Evolutionary conservation across 92 coral and sea anemone genomes (phyloP), one percentile per base, ranked within the genome.

Genomic region (Zoanthus gigantus): DNA sequence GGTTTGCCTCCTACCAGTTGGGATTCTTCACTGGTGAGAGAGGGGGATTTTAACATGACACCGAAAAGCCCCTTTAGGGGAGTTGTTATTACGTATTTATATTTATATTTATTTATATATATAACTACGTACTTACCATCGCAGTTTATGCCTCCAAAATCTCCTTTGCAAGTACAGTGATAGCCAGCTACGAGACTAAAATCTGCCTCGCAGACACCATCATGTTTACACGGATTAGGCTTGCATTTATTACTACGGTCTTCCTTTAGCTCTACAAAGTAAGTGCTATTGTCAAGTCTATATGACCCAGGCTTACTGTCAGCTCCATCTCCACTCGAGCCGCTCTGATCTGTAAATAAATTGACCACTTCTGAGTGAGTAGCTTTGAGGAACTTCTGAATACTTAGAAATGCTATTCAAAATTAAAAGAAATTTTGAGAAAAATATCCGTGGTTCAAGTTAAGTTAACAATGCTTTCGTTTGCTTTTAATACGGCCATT

Each of bases 111-210:
- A 23, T 23, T 23, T 23, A 23, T 23, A 23, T 23, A 23, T 23
- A 23, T 23, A 23, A 52, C 23, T 1, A 2, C 31, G 14, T 37
- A 79, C 94, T 78, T 80, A 97, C 99, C 92, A 8, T 83, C 91
- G 65, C 99, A 97, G 76, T 91, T 84, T 17, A 97, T 87, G 42
- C 99, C 99, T 52, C 94, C 96, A 83, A 85, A 97, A 84, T 95
- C 95, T 14, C 93, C 87, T n/a, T 87, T 86, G 72, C 99, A 97
- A 0, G 90, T 82, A 77, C 99, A 97, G 37, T 60, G 85, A 65
- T 94, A 97, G 14, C 99, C 99, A 88, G 94, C 98, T 42, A 97
- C 89, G 45, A 77, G 79, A 29, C 92, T 89, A 75, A 85, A 82
- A 88, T 95, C 88, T 37, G 76, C 77, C 8, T 77, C 61, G 77